Base-by-base conservation (phyloP, 2,113 vertebrate species). In the Aspiorhynchus laticeps region DNA sequence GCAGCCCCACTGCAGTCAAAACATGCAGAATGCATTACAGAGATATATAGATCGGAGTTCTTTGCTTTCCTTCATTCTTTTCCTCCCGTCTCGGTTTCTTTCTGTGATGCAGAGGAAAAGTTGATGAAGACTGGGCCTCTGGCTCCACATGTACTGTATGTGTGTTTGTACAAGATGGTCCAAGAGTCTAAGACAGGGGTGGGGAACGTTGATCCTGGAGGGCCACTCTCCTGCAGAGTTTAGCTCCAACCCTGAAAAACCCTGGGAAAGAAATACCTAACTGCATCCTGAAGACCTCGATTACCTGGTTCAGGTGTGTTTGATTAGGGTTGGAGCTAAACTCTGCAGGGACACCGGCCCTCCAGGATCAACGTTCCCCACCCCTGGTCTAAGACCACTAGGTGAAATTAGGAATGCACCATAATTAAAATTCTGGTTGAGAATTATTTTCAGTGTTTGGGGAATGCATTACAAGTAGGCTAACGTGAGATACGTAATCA, bases 11-110 rank as follows among this genome's bases (percentile, higher is more conserved):
- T 69, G 26, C 63, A 33, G 28, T 83, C 28, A 51, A 83, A 83
- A 87, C 83, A 89, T 87, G 76, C 69, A 9, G 3, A 51, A 87
- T 53, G 8, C 24, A 86, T 26, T 36, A 51, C 83, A 85, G 78
- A 85, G 41, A 81, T 46, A 65, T 81, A 65, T 63, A 81, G 56
- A 81, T 46, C 26, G 17, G n/a, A 19, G 74, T 53, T 78, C 28
- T 78, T 53, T 19, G 76, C 76, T 78, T 78, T 78, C 7, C 48
- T 78, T 53, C 76, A 33, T 78, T 78, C 48, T 53, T 78, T 78
- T 46, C 41, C 41, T 41, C 24, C 19, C 10, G 2, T 76, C 73
- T 46, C 73, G 5, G 46, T 31, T 53, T 78, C 76, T 53, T 51
- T 53, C 48, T 31, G 46, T 78, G 76, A 51, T 78, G 76, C 48